Evolutionary conservation across 2,797 vertebrate species (phyloP), one percentile per base, ranked within the genome.

Genomic region (Pempheris klunzingeri): DNA sequence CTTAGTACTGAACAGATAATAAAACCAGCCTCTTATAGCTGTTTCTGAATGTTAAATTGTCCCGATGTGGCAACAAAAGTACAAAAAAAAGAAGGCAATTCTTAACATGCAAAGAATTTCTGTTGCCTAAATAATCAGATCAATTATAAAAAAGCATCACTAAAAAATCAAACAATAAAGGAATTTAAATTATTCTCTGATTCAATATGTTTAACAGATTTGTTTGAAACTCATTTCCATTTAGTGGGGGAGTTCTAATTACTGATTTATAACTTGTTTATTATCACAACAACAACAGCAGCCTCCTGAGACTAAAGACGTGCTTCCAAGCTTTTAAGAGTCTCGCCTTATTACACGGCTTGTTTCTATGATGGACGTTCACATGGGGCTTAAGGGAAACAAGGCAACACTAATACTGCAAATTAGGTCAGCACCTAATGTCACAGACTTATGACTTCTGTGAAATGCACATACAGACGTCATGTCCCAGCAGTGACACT

Each of bases 371-470:
- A 65, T 52, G 11, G 5, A 8, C 26, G 41, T 78, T 78, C 12
- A 68, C 61, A 74, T 60, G 67, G 24, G 38, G 81, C 66, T 85
- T 14, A 74, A 60, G n/a, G 18, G n/a, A 17, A 20, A 18, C 22
- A 52, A 58, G 41, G 7, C 38, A 74, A 59, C 57, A 63, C 74
- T 85, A 71, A 82, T 36, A 24, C 76, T 74, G 52, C 14, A 58
- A 82, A 87, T 13, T 5, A 77, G 76, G 60, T 4, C 62, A 72
- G 13, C 46, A 7, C 9, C 49, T 6, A 30, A 26, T 38, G 14
- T 69, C 77, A 71, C 4, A n/a, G 74, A 69, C 61, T 46, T 17
- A 79, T 69, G 64, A 71, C 73, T 79, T 70, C 10, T 58, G 39
- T 59, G 28, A 43, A 67, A 54, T 3, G 4, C 2, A 4, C 57